Percentiles rank a stretch among this genome's conserved stretches.
Conservation (phyloP, 2,113 vertebrate genomes). For the Sisor rabdophorus region DNA sequence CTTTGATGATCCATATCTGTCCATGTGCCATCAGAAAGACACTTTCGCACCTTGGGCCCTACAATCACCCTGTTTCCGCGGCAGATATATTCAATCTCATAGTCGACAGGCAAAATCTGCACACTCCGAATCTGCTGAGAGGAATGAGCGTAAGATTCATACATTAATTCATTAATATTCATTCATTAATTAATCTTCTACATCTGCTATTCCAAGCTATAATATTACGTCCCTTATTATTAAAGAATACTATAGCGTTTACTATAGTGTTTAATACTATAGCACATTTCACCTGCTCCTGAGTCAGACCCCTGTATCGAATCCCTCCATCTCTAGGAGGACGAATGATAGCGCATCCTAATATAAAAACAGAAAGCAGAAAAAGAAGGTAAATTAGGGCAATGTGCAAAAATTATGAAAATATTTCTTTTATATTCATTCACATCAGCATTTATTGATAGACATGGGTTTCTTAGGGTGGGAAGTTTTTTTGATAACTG, state of each 20-base stretch:
- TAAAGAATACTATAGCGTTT: background rate
- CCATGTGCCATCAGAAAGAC: slow-evolving; percentile 76
- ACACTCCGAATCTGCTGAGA: slow-evolving; percentile 59
- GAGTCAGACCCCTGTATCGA: slow-evolving; percentile 89
- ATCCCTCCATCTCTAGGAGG: slow-evolving; percentile 91
- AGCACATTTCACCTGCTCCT: slow-evolving; percentile 69
- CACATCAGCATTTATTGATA: background rate
- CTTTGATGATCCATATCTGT: slow-evolving; percentile 74
- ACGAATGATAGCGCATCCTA: slow-evolving; percentile 87
- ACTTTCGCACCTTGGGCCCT: slow-evolving; percentile 80
- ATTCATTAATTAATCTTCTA: too few relatives aligned
- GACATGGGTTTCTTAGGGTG: too few relatives aligned
- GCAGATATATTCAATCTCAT: slow-evolving; percentile 83
- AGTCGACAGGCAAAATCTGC: slow-evolving; percentile 75
- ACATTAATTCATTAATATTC: too few relatives aligned
- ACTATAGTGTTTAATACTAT: too few relatives aligned
- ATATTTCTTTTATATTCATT: background rate
- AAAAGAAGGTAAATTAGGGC: slow-evolving; percentile 20
- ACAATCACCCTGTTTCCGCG: slow-evolving; percentile 74
- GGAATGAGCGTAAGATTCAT: slow-evolving; percentile 33
- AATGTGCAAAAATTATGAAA: background rate
- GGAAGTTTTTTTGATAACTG: too few relatives aligned
- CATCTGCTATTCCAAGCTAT: too few relatives aligned
- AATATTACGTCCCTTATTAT: slow-evolving; percentile 13
- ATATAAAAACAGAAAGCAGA: slow-evolving; percentile 14